phyloP scores from a whole-genome alignment of 2,113 vertebrate species.

The Struthidea cinerea region DNA sequence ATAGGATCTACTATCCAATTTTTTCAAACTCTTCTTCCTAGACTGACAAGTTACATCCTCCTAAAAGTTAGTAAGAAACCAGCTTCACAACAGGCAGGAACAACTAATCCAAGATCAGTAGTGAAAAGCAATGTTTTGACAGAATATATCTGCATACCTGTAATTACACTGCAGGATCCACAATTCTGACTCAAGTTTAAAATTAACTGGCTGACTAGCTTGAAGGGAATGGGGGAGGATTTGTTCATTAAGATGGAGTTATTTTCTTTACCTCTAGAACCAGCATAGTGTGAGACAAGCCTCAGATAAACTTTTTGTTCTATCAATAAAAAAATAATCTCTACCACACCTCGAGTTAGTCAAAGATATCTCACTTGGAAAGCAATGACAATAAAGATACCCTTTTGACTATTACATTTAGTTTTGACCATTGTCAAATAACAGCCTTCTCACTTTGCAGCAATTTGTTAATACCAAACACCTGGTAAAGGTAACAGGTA shows the following conservation, averaged over 20 bases:
- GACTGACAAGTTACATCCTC: background rate
- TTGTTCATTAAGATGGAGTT: background rate
- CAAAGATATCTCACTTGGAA: background rate
- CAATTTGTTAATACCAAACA: background rate
- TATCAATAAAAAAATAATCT: background rate
- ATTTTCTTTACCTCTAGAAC: background rate
- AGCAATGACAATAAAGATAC: background rate
- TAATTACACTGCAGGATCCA: background rate
- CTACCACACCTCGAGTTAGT: background rate
- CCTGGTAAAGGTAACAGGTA: background rate
- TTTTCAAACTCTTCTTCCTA: background rate
- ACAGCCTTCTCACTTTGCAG: background rate
- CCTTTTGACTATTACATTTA: background rate
- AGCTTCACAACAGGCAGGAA: background rate
- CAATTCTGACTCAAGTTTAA: background rate
- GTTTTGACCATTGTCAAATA: background rate
- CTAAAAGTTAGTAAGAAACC: background rate
- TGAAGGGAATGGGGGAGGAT: background rate
- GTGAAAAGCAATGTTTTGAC: slow-evolving; percentile 5
- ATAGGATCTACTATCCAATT: background rate
- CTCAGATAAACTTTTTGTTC: background rate
- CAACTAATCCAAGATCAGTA: background rate
- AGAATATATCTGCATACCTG: background rate
- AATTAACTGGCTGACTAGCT: background rate
- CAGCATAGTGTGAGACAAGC: background rate